Percentiles rank a stretch among this genome's conserved stretches.
These are phyloP conservation scores for Drosophila acutilabella DNA, from an alignment of 2,888 invertebrate genomes.

Conservation along the genomic window DNA sequence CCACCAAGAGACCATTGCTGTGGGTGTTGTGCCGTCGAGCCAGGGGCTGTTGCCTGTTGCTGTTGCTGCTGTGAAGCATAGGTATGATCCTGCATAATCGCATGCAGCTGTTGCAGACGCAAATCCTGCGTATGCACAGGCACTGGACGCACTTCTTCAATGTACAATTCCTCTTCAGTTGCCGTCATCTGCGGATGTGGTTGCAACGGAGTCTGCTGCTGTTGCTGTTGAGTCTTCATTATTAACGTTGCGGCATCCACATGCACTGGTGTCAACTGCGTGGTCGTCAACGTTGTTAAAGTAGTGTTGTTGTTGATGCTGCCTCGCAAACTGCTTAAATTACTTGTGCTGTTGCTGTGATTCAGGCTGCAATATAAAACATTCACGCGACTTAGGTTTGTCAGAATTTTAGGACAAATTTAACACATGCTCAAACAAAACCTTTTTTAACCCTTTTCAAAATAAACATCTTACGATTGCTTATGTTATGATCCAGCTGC, in stretches of 20 bases:
- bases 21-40: conserved; percentile 25
- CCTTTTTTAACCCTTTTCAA: conserved; percentile 11
- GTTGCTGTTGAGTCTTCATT: conserved; percentile 41
- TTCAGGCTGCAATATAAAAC: conserved; percentile 40
- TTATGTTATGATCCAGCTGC: conserved; percentile 27
- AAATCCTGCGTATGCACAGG: conserved; percentile 83
- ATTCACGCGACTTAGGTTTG: conserved; percentile 19
- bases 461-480: conserved; percentile 22
- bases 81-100: conserved; percentile 84
- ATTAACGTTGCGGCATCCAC: conserved; percentile 33
- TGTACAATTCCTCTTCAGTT: conserved; percentile 84
- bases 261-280: conserved; percentile 53
- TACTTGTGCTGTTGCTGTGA: conserved; percentile 62
- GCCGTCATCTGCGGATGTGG: conserved; percentile 36
- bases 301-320: conserved; percentile 40
- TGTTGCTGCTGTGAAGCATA: conserved; percentile 77
- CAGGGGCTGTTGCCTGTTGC: conserved; percentile 41
- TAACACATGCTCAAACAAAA: conserved; percentile 14
- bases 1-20: conserved; percentile 82
- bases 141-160: conserved; percentile 84
- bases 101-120: conserved; percentile 82
- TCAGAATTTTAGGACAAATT: not conserved
- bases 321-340: conserved; percentile 48
- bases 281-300: conserved; percentile 32
- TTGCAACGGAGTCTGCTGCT: conserved; percentile 30